Evolutionary conservation across 2,888 invertebrate genomes (phyloP).

Genomic region (Plutella xylostella): DNA sequence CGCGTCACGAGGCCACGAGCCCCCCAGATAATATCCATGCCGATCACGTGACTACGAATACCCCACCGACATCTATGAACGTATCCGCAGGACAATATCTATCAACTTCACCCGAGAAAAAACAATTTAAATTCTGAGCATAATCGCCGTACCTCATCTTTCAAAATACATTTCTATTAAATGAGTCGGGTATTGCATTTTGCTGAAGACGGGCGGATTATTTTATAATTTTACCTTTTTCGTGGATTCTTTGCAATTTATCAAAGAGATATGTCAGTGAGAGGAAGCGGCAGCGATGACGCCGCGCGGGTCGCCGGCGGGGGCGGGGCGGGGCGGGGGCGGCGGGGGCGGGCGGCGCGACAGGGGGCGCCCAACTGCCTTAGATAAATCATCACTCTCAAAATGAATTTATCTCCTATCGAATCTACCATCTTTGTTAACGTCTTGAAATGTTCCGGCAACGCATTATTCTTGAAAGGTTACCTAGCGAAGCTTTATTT

Average conservation of each 20-base stretch:
- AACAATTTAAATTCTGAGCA: not conserved
- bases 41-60: not conserved
- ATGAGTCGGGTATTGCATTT: not conserved
- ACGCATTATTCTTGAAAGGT: too few relatives aligned
- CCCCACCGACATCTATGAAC: not conserved
- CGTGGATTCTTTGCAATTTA: slow-evolving; percentile 49
- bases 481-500: too few relatives aligned
- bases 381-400: slow-evolving; percentile 51
- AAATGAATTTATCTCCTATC: slow-evolving; percentile 47
- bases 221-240: slow-evolving; percentile 39
- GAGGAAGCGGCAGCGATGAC: slow-evolving; percentile 42
- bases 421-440: slow-evolving; percentile 32
- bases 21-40: slow-evolving; percentile 21
- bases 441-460: too few relatives aligned
- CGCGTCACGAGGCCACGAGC: too few relatives aligned
- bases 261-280: slow-evolving; percentile 45
- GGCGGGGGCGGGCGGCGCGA: not conserved
- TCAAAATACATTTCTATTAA: not conserved
- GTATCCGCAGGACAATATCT: not conserved
- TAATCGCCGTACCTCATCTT: not conserved
- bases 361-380: too few relatives aligned
- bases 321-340: not conserved
- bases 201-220: slow-evolving; percentile 11
- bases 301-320: slow-evolving; percentile 26
- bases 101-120: not conserved